Percentiles rank a stretch among this genome's conserved stretches.
Conservation (phyloP, 1,140 invertebrate genomes). For the Asobara japonica region DNA sequence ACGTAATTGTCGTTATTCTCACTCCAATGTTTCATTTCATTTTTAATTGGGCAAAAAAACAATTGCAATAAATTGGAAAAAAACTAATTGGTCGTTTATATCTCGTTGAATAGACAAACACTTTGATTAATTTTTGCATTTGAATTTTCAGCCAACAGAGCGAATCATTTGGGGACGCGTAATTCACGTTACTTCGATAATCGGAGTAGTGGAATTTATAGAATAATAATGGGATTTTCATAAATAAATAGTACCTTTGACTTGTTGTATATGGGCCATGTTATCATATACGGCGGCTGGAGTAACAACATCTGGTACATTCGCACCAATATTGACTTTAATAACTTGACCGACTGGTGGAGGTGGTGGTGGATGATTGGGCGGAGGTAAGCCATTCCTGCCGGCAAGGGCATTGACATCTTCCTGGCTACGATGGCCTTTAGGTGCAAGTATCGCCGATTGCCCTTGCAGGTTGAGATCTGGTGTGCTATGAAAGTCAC, state of each 20-base stretch:
- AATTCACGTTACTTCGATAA: no score
- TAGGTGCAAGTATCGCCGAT: slow-evolving; percentile 59
- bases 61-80: no score
- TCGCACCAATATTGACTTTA: slow-evolving; percentile 73
- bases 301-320: slow-evolving; percentile 60
- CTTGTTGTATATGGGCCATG: slow-evolving; percentile 64
- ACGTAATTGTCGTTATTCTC: no score
- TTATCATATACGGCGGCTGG: slow-evolving; percentile 64
- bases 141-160: no score
- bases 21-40: no score
- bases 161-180: no score
- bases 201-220: no score
- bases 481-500: slow-evolving; percentile 89
- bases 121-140: no score
- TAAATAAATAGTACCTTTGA: slow-evolving; percentile 54
- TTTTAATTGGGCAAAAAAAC: no score
- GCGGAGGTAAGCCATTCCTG: slow-evolving; percentile 72
- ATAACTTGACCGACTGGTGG: slow-evolving; percentile 78
- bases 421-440: slow-evolving; percentile 79
- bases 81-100: neutral
- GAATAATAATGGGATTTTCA: no score
- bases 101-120: no score
- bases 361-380: slow-evolving; percentile 76
- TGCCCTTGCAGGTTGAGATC: slow-evolving; percentile 73
- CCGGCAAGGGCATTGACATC: slow-evolving; percentile 72